phyloP scores from a whole-genome alignment of 30 jellyfish, hydroid and myxozoan genomes.

The Haliclystus octoradiatus region DNA sequence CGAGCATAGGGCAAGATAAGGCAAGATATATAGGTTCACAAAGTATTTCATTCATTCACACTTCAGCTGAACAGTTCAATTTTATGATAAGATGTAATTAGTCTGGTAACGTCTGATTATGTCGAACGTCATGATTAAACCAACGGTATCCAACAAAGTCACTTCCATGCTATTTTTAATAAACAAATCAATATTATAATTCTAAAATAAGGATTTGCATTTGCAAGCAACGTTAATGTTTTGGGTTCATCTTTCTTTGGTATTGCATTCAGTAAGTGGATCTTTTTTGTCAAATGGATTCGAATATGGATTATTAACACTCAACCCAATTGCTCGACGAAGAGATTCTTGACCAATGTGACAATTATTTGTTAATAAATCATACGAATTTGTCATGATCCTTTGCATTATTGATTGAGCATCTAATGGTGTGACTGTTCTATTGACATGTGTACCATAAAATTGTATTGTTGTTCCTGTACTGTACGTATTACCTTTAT shows the following conservation, averaged over 20 bases:
- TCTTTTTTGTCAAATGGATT: not conserved
- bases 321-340: slow-evolving; percentile 10
- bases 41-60: no score
- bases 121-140: no score
- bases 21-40: no score
- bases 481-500: not conserved
- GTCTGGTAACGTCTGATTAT: no score
- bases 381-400: not conserved
- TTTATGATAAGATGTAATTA: no score
- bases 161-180: no score
- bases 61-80: no score
- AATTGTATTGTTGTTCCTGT: not conserved
- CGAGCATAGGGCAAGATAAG: no score
- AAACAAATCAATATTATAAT: no score
- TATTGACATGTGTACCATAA: not conserved
- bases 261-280: not conserved
- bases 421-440: not conserved
- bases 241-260: not conserved
- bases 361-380: slow-evolving; percentile 1
- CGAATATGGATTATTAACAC: not conserved
- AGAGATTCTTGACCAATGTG: slow-evolving; percentile 5
- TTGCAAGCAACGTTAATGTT: not conserved
- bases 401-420: not conserved
- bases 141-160: no score
- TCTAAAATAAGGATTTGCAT: not conserved